A percentile compares a stretch with the other conserved stretches of the same genome.
phyloP scores from a whole-genome alignment of 2,888 invertebrate genomes.

The Hartigia nigra region DNA sequence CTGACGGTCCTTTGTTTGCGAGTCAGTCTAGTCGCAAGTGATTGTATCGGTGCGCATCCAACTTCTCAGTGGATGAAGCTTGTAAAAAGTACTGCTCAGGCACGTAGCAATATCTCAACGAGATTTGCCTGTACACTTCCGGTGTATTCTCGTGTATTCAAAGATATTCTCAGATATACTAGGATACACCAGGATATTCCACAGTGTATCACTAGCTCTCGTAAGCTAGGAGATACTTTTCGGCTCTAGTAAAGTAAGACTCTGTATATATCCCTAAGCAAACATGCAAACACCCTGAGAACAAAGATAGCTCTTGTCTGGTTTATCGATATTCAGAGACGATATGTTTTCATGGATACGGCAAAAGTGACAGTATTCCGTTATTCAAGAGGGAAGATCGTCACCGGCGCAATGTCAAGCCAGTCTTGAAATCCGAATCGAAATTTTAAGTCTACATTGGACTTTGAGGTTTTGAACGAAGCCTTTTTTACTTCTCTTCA shows the following conservation, averaged over 20 bases:
- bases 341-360: slow-evolving; percentile 9
- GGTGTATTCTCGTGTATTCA: neutral
- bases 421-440: too few species aligned
- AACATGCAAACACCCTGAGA: slow-evolving; percentile 22
- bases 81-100: slow-evolving; percentile 14
- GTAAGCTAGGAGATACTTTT: neutral
- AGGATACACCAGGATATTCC: neutral
- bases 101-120: slow-evolving; percentile 34
- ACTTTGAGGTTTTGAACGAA: too few species aligned
- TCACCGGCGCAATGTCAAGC: neutral
- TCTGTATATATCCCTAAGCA: slow-evolving; percentile 16
- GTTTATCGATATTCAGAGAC: slow-evolving; percentile 21
- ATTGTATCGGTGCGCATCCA: neutral
- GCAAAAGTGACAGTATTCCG: neutral
- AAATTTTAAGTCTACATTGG: too few species aligned
- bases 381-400: neutral
- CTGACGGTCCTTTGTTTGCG: neutral
- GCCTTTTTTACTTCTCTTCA: too few species aligned
- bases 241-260: neutral
- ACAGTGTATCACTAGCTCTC: neutral
- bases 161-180: neutral
- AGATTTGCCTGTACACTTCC: slow-evolving; percentile 29
- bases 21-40: neutral
- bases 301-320: slow-evolving; percentile 18
- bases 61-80: neutral